phyloP scores from a whole-genome alignment of 2,888 invertebrate species.

The Drosophila hamatofila region DNA sequence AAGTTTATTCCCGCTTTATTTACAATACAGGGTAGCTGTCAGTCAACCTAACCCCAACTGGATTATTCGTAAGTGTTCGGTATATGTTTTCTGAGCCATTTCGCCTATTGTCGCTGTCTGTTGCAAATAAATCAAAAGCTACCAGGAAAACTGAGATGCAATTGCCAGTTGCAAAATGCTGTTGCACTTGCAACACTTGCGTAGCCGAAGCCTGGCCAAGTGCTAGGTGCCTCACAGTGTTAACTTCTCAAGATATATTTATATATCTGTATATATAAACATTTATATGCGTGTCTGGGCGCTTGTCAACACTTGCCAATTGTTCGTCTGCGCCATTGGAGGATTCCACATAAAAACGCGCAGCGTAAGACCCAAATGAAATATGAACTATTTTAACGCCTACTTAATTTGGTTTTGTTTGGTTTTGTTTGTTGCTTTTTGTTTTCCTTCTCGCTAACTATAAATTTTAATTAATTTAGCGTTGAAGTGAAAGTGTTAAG shows the following conservation, averaged over 20 bases:
- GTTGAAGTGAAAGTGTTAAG: conserved; percentile 78
- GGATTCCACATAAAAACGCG: conserved; percentile 69
- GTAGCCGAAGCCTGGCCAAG: conserved; percentile 44
- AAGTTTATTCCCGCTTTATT: too few species aligned
- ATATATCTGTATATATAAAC: neutral
- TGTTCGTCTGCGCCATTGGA: conserved; percentile 71
- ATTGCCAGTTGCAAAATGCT: conserved; percentile 39
- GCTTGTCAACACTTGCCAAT: conserved; percentile 79
- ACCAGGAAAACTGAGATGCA: conserved; percentile 43
- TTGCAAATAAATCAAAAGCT: conserved; percentile 80
- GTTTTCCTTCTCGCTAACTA: conserved; percentile 63
- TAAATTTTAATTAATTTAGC: conserved; percentile 81
- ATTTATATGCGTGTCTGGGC: conserved; percentile 19
- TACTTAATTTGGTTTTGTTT: conserved; percentile 83
- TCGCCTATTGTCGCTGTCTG: conserved; percentile 82
- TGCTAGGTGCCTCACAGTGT: conserved; percentile 42
- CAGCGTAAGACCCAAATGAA: conserved; percentile 69
- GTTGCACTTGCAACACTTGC: conserved; percentile 32
- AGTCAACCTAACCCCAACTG: neutral
- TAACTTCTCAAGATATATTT: neutral
- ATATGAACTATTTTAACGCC: conserved; percentile 85
- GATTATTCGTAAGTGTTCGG: neutral
- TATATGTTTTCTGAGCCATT: conserved; percentile 64
- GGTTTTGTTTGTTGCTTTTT: conserved; percentile 14
- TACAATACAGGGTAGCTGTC: neutral